Evolutionary conservation across 2,113 vertebrate species (phyloP).

Genomic region (Xyliphius kryptos): DNA sequence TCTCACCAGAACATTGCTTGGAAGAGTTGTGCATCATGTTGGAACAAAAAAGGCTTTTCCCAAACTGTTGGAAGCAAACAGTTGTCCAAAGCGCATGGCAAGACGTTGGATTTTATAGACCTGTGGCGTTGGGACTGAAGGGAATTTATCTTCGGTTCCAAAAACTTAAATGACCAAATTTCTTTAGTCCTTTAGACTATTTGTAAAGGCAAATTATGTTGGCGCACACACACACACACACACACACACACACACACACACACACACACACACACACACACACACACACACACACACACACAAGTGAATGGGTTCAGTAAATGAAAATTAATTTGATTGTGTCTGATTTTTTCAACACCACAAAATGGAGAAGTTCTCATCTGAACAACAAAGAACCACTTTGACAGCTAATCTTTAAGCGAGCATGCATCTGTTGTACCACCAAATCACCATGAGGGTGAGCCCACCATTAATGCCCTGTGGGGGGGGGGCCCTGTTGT

Average conservation of each 20-base stretch:
- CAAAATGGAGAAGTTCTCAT: background rate
- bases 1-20: too few species aligned
- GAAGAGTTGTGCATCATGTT: too few species aligned
- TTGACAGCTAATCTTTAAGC: background rate
- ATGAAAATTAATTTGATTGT: constrained; percentile 2
- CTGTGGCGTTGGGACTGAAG: too few species aligned
- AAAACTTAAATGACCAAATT: too few species aligned
- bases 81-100: too few species aligned
- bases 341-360: constrained; percentile 1
- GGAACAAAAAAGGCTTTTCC: background rate
- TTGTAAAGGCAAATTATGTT: too few species aligned
- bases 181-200: too few species aligned
- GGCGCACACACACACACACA: too few species aligned
- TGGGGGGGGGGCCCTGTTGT: too few species aligned
- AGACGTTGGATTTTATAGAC: too few species aligned
- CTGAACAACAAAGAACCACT: constrained; percentile 9
- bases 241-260: background rate
- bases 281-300: constrained; percentile 14
- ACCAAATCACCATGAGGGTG: background rate
- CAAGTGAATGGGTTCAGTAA: constrained; percentile 4
- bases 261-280: background rate
- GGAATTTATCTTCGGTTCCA: too few species aligned
- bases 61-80: background rate
- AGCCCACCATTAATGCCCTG: too few species aligned
- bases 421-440: constrained; percentile 3